Conservation (phyloP, 2,113 vertebrate species). For the Seriola quinqueradiata region DNA sequence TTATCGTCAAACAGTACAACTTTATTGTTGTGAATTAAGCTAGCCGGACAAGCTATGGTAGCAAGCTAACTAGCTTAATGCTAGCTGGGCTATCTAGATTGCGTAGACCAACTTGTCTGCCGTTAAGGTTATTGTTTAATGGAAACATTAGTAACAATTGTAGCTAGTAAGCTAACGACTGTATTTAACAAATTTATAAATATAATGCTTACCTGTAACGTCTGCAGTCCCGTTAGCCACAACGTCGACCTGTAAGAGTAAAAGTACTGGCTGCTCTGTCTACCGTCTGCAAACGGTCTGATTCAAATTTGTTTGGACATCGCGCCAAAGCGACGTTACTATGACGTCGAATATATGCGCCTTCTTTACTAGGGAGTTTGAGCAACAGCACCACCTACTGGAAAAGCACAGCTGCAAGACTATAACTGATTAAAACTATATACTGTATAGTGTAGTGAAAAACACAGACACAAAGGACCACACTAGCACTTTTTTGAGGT, state of each 20-base stretch:
- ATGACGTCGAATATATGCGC: constrained; percentile 55
- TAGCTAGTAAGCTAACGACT: background rate
- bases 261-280: background rate
- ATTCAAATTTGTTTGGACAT: constrained; percentile 70
- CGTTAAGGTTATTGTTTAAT: background rate
- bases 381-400: constrained; percentile 38
- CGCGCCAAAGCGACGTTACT: constrained; percentile 69
- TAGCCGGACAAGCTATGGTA: constrained; percentile 24
- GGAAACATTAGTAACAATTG: rapidly evolving
- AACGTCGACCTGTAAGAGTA: too few relatives aligned
- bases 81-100: background rate
- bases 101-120: background rate
- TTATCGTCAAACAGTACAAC: background rate
- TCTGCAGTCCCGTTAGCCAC: background rate
- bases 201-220: constrained; percentile 15
- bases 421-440: too few relatives aligned
- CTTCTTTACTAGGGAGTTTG: background rate
- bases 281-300: constrained; percentile 31
- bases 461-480: constrained; percentile 16
- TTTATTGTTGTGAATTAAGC: background rate
- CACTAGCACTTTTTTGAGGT: constrained; percentile 73
- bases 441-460: background rate
- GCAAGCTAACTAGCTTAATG: constrained; percentile 11
- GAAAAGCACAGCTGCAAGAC: background rate
- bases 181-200: background rate